phyloP scores from a whole-genome alignment of 2,113 vertebrate species.

The Eublepharis macularius region DNA sequence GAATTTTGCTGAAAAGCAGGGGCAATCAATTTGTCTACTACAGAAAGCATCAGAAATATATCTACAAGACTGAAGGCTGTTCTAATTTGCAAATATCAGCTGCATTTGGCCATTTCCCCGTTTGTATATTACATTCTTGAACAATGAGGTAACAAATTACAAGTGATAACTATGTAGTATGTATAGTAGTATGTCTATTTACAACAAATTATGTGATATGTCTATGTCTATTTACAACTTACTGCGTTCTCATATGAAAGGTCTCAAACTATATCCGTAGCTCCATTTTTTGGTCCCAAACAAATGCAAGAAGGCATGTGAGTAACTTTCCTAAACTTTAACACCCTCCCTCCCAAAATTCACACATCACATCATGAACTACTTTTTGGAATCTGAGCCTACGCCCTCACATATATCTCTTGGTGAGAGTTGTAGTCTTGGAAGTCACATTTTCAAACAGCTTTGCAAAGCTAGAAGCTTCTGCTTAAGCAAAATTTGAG shows the following conservation, averaged over 20 bases:
- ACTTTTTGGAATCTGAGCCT: neutral
- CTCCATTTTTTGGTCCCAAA: too few species aligned
- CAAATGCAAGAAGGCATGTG: neutral
- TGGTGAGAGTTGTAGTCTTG: neutral
- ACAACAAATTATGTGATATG: too few species aligned
- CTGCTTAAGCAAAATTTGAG: too few species aligned
- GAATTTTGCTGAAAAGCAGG: neutral
- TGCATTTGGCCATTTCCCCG: neutral
- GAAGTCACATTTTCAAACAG: neutral
- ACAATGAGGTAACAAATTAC: neutral
- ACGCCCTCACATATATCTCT: neutral
- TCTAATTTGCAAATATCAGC: neutral
- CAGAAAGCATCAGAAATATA: neutral
- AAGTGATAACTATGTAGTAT: neutral
- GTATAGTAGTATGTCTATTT: too few species aligned
- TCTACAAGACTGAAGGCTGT: neutral
- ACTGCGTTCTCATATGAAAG: neutral
- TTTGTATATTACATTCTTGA: too few species aligned
- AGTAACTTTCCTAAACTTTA: neutral
- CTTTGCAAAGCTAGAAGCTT: neutral
- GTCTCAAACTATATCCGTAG: neutral
- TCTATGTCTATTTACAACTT: too few species aligned
- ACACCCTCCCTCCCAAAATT: too few species aligned
- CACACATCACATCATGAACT: neutral
- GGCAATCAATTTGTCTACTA: neutral